Base-by-base conservation (phyloP, 23 tunicate species). In the Halocynthia aurantium region DNA sequence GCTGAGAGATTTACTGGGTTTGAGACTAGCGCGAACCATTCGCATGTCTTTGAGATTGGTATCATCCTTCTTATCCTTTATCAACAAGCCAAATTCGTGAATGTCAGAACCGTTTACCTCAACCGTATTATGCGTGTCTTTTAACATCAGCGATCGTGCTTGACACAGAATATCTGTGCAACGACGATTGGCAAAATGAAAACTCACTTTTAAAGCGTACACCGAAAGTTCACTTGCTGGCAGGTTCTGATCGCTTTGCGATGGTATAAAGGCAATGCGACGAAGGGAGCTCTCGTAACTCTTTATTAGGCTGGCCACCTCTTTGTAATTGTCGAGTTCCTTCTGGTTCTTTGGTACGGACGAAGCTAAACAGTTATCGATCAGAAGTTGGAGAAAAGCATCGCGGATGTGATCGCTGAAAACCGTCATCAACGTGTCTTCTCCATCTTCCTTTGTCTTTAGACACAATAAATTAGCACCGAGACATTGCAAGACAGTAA, bases 131-230 rank as follows among this genome's bases (percentile, higher is more conserved):
- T 86, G 73, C 12, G 81, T 58, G 22, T 81, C 85, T 57, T 54
- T 68, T 69, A 81, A 81, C 91, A 86, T 86, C 18, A 81, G 22
- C 10, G 20, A 55, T 31, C 88, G 61, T 7, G 95, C 95, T 50
- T 67, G 56, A 55, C 67, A 70, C 18, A 88, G 74, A 7, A 88
- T 64, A 51, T 80, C 82, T 20, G 77, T 83, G 54, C 95, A 83
- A 22, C 95, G 68, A 15, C 73, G 81, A 20, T 73, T 74, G 58
- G 88, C 87, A 75, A 88, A 88, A 67, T 88, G 95, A 52, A 79
- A 21, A 73, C 86, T 82, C 57, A 88, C 86, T 69, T 88, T 74
- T 13, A 81, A 66, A 6, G 75, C 88, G 52, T 63, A 88, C 12
- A 57, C 71, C 13, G 75, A 31, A 18, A 88, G 95, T 11, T 62